Evolutionary conservation across 2,797 vertebrate genomes (phyloP), one percentile per base, ranked within the genome.

Genomic region (Cynodonichthys magdalenae): DNA sequence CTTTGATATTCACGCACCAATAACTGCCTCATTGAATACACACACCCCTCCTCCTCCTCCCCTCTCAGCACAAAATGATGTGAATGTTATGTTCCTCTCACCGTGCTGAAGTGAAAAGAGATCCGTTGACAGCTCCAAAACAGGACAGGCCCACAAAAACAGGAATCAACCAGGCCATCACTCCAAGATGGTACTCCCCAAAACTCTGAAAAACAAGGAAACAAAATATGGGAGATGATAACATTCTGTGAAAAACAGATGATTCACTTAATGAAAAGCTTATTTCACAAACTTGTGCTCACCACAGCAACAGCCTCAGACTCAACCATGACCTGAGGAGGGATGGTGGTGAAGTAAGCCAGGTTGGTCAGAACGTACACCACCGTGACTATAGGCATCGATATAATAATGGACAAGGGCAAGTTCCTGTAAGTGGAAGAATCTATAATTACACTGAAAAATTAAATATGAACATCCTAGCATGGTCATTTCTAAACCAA

Each of bases 91-190:
- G 9, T 15, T 36, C 46, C 24, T 29, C 28, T 77, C 61, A 91
- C 97, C 97, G 93, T 48, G 97, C 98, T 36, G 97, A 99, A 0
- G 97, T 99, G 87, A 99, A 99, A 57, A 99, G 93, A 15, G 97
- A 99, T 14, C 97, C 97, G 0, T 99, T 99, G 77, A 99, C 97
- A 0, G 97, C 98, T 24, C 97, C 97, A 0, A 99, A 99, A 86
- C 97, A 99, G 0, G 97, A 99, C 10, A 99, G 85, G 19, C 97
- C 97, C 53, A 99, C 97, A 28, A 99, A 99, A 66, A 99, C 95
- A 0, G 97, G 97, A 62, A 99, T 98, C 81, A 99, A 91, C 97
- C 97, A 99, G 80, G 96, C 89, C 97, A 99, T 99, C 77, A 96
- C 89, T 0, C 97, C 97, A 1, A 99, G 90, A 78, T 99, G 97